Evolutionary conservation across 2,888 invertebrate species (phyloP).

Genomic region (Hydroisotoma schaefferi): DNA sequence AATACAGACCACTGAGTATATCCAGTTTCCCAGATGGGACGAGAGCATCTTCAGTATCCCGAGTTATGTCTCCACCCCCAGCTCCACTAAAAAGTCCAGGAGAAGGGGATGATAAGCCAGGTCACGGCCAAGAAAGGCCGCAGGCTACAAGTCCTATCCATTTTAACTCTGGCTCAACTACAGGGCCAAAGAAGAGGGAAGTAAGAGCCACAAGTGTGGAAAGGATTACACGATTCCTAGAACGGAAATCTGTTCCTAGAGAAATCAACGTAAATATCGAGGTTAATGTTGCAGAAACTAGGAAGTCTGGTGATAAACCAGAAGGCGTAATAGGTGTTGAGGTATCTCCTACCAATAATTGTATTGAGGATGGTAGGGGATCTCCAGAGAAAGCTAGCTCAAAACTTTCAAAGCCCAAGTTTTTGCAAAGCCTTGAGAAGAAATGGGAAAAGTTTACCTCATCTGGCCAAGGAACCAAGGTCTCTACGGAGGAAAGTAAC

Average conservation of each 20-base stretch:
- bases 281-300: not conserved
- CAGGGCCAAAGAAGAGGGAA: constrained; percentile 18
- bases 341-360: not conserved
- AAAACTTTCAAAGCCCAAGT: constrained; percentile 54
- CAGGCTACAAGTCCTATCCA: not conserved
- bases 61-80: constrained; percentile 33
- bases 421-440: constrained; percentile 73
- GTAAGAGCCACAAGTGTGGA: constrained; percentile 44
- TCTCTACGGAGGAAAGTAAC: not conserved
- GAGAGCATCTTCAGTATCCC: constrained; percentile 20
- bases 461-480: not conserved
- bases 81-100: not conserved
- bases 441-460: constrained; percentile 60
- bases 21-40: constrained; percentile 33
- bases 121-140: not conserved
- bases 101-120: not conserved
- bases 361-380: not conserved
- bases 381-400: constrained; percentile 1
- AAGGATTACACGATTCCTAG: constrained; percentile 42
- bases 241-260: constrained; percentile 39
- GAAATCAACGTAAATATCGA: constrained; percentile 15
- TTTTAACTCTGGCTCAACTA: no score
- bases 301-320: not conserved
- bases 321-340: no score
- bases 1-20: constrained; percentile 41